Evolutionary conservation across 2,113 vertebrate genomes (phyloP).

Genomic region (Ivindomyrus marchei): DNA sequence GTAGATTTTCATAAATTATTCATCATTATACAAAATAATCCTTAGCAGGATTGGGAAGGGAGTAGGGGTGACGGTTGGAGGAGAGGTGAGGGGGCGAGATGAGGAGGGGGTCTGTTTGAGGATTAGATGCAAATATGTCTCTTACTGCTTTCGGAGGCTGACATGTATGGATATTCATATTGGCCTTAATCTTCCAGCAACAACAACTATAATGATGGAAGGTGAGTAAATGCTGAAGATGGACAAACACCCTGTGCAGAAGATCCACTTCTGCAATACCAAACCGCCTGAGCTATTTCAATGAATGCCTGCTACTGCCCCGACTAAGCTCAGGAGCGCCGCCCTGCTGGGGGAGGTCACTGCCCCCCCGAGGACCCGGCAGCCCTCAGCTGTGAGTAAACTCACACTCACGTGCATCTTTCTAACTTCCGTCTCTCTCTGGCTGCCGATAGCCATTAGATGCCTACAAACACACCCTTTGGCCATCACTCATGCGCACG

Average conservation of each 20-base stretch:
- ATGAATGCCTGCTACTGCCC: constrained; percentile 34
- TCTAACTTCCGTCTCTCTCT: background rate
- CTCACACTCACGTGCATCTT: background rate
- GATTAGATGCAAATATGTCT: constrained; percentile 73
- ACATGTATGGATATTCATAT: constrained; percentile 69
- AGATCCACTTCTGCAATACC: background rate
- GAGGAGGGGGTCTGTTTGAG: constrained; percentile 51
- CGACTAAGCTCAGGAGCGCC: constrained; percentile 47
- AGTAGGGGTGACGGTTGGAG: constrained; percentile 44
- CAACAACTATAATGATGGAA: constrained; percentile 53
- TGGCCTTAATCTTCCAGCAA: constrained; percentile 62
- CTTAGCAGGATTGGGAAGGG: constrained; percentile 57
- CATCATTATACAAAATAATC: constrained; percentile 69
- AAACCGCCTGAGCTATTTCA: constrained; percentile 36
- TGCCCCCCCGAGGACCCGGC: background rate
- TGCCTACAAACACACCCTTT: background rate
- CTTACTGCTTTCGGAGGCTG: constrained; percentile 70
- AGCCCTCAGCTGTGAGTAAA: background rate
- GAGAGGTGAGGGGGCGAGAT: constrained; percentile 43
- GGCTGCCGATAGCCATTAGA: no score
- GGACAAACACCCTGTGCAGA: background rate
- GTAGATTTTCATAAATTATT: constrained; percentile 72
- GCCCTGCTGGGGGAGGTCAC: constrained; percentile 10
- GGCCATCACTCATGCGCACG: background rate
- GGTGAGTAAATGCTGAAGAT: constrained; percentile 21